Evolutionary conservation across 2,888 invertebrate genomes (phyloP), one percentile per base, ranked within the genome.

Genomic region (Ophonus ardosiacus): DNA sequence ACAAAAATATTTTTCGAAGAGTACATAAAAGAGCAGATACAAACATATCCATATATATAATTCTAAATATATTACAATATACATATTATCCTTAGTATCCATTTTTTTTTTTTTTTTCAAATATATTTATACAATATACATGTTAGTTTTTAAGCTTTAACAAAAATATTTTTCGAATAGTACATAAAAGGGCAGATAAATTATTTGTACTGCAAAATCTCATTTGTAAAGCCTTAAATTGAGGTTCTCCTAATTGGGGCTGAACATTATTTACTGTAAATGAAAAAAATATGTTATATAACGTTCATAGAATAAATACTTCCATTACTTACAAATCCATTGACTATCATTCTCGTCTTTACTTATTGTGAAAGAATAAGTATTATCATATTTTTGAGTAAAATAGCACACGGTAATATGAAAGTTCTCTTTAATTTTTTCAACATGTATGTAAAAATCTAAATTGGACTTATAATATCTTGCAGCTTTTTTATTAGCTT

Each of bases 371-470:
- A 74, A 40, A 38, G 65, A 80, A 31, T 83, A 83, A 43, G 51
- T 59, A 31, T 83, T 76, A 76, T 83, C 43, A 59, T 61, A 61
- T 63, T 61, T 76, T 76, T 74, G 74, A 63, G 83, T 83, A 61
- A 83, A 83, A 15, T 71, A 83, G 17, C 76, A 76, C 15, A 83
- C 38, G 18, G n/a, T 74, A 15, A 18, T 24, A 40, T 51, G 6
- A 40, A 21, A 61, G 1, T 17, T 7, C 7, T 76, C 43, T n/a
- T 76, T 24, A 18, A 61, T 31, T 24, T 31, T 59, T 76, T 61
- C 43, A 38, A 83, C n/a, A 17, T 8, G n/a, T 38, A 76, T 8
- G 18, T 83, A 74, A 13, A 83, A 31, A 74, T 83, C 38, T 59
- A 83, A 83, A 59, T 7, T 6, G 13, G n/a, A 8, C 61, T 83